phyloP scores from a whole-genome alignment of 2,113 vertebrate genomes.

The Micronycteris hirsuta region DNA sequence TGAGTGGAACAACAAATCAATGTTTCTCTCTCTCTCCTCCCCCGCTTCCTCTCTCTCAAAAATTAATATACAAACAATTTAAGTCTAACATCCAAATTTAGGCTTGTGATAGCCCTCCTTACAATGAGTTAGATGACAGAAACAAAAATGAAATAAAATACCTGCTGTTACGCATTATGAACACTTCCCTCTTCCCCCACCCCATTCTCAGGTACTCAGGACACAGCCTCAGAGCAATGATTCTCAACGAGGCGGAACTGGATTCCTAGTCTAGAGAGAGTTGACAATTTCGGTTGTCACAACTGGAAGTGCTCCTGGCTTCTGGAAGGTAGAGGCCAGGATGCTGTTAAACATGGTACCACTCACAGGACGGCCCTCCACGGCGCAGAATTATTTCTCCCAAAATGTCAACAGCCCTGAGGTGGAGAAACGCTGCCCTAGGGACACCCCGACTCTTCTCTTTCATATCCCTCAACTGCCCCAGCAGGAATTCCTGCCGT shows the following conservation, averaged over 20 bases:
- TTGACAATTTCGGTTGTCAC: too few species aligned
- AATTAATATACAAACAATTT: too few species aligned
- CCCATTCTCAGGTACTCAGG: neutral
- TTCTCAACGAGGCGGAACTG: neutral
- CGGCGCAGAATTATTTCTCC: neutral
- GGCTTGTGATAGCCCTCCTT: neutral
- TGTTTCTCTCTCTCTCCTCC: neutral
- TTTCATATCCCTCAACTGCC: neutral
- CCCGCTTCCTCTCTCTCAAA: neutral
- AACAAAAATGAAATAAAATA: neutral
- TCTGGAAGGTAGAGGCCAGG: too few species aligned
- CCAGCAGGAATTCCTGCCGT: neutral
- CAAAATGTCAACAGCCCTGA: neutral
- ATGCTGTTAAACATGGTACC: neutral
- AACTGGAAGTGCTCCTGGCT: neutral
- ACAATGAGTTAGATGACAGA: neutral
- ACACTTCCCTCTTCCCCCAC: accelerated
- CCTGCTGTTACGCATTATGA: neutral
- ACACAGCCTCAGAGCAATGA: neutral
- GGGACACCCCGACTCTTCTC: neutral
- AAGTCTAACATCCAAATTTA: neutral
- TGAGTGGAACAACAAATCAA: neutral
- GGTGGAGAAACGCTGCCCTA: neutral
- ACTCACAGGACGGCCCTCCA: neutral
- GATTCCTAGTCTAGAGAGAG: neutral